Evolutionary conservation across 2,113 vertebrate genomes (phyloP), one percentile per base, ranked within the genome.

Genomic region (Chaetodon auriga): DNA sequence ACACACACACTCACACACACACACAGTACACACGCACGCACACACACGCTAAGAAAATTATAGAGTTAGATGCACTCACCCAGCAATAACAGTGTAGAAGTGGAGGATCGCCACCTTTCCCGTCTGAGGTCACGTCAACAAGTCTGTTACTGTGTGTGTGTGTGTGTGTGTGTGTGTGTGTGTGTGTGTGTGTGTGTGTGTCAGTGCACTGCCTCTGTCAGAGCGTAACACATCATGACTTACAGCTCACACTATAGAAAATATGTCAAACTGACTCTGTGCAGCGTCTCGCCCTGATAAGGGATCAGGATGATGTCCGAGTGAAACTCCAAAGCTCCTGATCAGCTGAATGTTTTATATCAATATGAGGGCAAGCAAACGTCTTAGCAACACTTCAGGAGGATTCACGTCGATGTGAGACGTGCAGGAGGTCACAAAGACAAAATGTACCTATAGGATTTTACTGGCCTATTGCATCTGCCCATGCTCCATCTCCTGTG

Each of bases 71-170:
- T 16, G 55, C 73, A 80, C 61, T 81, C 45, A 81, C 14, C 19
- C 48, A 23, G 75, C 38, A 69, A 68, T 55, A 75, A 82, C 45
- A 66, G 70, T 25, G 57, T 21, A 71, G 55, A 72, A 57, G 75
- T 7, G 35, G 49, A 48, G 19, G 45, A 43, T 61, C 14, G 46
- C 75, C 76, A 78, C 82, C 76, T 82, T 76, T 79, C 30, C 9
- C 19, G 63, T 51, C 61, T 48, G 74, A 74, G 69, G 68, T 80
- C 61, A 64, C 62, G 66, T 55, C 71, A 70, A 55, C 80, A 78
- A 49, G 60, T 76, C 65, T 35, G 30, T 55, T 49, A 65, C 36
- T 10, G 60, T 60, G 58, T 66, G 30, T 48, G 58, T 60, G 57
- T 64, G 48, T 79, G 53, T n/a, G n/a, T n/a, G n/a, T n/a, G n/a